Conservation (phyloP, 2,113 vertebrate genomes). For the Fregata magnificens region DNA sequence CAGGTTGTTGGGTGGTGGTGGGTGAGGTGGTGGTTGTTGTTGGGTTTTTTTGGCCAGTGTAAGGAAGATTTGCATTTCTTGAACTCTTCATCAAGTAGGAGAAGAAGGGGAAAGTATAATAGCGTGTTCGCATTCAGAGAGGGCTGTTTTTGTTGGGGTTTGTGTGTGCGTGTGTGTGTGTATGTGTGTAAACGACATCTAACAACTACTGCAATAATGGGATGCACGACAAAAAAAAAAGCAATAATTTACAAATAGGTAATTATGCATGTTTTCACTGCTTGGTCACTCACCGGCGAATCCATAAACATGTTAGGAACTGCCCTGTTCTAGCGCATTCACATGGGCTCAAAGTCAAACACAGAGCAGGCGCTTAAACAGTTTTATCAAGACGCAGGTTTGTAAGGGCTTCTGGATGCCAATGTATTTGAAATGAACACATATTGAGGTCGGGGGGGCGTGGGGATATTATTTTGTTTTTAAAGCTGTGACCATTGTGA, state of each 20-base stretch:
- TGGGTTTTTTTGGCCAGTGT: background rate
- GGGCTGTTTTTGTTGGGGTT: background rate
- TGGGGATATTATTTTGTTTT: background rate
- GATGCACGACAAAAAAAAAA: background rate
- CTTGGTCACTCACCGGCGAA: rapidly evolving
- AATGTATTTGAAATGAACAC: background rate
- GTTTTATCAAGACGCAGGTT: background rate
- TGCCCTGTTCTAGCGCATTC: background rate
- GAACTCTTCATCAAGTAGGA: background rate
- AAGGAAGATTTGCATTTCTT: background rate
- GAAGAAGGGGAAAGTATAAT: background rate
- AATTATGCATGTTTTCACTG: background rate
- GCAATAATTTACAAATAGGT: slow-evolving; percentile 34
- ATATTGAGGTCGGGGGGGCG: background rate
- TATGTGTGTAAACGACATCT: background rate
- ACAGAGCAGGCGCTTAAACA: background rate
- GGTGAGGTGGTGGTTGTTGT: background rate
- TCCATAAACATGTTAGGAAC: background rate
- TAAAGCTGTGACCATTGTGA: background rate
- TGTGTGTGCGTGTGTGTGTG: too few species aligned
- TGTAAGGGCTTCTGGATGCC: background rate
- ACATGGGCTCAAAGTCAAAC: background rate
- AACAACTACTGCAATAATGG: slow-evolving; percentile 5
- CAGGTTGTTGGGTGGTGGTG: background rate
- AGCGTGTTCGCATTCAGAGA: background rate